Conservation (phyloP, 2,797 vertebrate genomes). For the Mormyrus proboscirostris region DNA sequence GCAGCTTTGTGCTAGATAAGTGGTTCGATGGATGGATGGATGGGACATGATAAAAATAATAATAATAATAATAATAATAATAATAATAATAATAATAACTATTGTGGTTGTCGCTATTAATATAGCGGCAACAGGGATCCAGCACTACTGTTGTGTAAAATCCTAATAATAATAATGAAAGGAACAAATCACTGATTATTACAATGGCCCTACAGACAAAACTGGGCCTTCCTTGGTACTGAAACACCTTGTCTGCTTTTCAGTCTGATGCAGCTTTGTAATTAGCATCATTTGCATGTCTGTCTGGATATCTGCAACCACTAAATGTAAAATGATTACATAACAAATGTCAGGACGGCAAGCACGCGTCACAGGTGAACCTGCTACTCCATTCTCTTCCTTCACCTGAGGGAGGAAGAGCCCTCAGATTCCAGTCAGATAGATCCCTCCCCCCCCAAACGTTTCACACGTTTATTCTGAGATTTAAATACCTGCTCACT, state of each 20-base stretch:
- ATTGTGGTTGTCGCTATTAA: neutral
- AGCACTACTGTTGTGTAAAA: neutral
- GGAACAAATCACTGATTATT: neutral
- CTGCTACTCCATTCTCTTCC: neutral
- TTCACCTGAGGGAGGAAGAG: neutral
- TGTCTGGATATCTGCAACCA: neutral
- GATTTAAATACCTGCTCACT: slow-evolving; percentile 8
- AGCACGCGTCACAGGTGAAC: neutral
- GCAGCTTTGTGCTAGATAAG: neutral
- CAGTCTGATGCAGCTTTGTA: neutral
- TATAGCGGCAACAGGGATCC: neutral
- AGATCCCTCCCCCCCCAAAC: neutral
- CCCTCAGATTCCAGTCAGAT: neutral
- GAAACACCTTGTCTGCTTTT: neutral
- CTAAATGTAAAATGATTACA: neutral
- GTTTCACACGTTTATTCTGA: slow-evolving; percentile 1
- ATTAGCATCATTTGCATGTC: neutral
- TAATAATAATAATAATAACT: neutral
- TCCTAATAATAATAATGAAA: neutral
- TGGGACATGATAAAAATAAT: neutral
- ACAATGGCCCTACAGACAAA: neutral
- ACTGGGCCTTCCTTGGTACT: neutral
- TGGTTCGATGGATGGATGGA: neutral
- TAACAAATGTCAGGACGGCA: neutral
- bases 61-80: neutral